These are phyloP conservation scores for Neopipo cinnamomea DNA, from an alignment of 2,113 vertebrate species.

Conservation along the genomic window DNA sequence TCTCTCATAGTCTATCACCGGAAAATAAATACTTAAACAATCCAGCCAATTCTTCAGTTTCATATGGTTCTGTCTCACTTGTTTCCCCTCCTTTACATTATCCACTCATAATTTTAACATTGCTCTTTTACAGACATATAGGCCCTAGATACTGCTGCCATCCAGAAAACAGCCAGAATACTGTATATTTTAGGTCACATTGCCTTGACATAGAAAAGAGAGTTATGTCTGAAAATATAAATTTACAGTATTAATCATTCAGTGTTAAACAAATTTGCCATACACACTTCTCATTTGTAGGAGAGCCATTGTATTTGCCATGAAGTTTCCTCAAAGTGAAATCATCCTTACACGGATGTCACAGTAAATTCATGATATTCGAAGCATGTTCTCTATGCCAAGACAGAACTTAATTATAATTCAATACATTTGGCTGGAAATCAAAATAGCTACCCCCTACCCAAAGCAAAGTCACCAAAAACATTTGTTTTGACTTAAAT, in stretches of 20 bases:
- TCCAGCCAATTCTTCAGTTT: not conserved
- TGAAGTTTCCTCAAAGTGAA: not conserved
- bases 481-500: not conserved
- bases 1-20: not conserved
- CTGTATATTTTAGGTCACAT: not conserved
- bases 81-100: not conserved
- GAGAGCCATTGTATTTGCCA: not conserved
- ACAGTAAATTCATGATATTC: not conserved
- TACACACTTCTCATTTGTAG: not conserved
- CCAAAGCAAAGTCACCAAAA: constrained; percentile 13
- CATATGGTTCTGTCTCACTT: not conserved
- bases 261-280: not conserved
- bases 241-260: not conserved
- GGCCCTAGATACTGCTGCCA: not conserved
- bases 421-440: not conserved
- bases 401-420: constrained; percentile 25
- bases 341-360: not conserved
- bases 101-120: not conserved
- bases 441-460: constrained; percentile 4
- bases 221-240: not conserved
- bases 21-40: not conserved
- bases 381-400: not conserved
- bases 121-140: not conserved
- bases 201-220: not conserved
- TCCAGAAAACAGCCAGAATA: not conserved